phyloP scores from a whole-genome alignment of 1,140 invertebrate genomes.

The Pseudoatta argentina region DNA sequence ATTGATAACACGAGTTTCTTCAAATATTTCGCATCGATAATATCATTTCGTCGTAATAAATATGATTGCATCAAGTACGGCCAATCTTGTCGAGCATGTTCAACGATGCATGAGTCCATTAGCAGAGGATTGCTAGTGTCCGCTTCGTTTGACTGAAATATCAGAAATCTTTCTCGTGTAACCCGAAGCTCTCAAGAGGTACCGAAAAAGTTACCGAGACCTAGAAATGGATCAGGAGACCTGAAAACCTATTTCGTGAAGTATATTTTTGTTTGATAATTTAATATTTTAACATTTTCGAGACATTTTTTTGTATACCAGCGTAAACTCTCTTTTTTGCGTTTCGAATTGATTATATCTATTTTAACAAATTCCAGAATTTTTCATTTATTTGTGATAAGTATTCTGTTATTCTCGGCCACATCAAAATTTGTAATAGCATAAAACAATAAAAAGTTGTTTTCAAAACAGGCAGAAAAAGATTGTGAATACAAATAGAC shows the following conservation, averaged over 20 bases:
- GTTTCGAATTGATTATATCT: not conserved
- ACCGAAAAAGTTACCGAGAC: constrained; percentile 5
- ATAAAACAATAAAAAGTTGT: constrained; percentile 14
- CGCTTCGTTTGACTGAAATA: constrained; percentile 53
- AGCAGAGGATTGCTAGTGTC: constrained; percentile 28
- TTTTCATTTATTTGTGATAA: not conserved
- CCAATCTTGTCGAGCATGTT: constrained; percentile 41
- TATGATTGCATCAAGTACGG: constrained; percentile 24
- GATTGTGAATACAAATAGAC: constrained; percentile 5
- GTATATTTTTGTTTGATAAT: constrained; percentile 1
- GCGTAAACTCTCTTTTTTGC: not conserved
- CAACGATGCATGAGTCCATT: constrained; percentile 30
- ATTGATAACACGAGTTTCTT: constrained; percentile 37
- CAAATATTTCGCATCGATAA: constrained; percentile 71
- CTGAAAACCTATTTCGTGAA: constrained; percentile 1
- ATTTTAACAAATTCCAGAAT: not conserved
- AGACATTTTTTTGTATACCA: not conserved
- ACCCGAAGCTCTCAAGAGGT: not conserved
- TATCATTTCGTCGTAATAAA: constrained; percentile 39
- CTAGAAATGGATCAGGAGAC: constrained; percentile 1
- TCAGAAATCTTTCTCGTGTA: constrained; percentile 42
- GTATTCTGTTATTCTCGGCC: constrained; percentile 4
- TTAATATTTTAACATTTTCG: not conserved
- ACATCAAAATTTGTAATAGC: not conserved
- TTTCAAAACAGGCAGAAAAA: constrained; percentile 12